phyloP scores from a whole-genome alignment of 2,888 invertebrate species.

The Noctua comes region DNA sequence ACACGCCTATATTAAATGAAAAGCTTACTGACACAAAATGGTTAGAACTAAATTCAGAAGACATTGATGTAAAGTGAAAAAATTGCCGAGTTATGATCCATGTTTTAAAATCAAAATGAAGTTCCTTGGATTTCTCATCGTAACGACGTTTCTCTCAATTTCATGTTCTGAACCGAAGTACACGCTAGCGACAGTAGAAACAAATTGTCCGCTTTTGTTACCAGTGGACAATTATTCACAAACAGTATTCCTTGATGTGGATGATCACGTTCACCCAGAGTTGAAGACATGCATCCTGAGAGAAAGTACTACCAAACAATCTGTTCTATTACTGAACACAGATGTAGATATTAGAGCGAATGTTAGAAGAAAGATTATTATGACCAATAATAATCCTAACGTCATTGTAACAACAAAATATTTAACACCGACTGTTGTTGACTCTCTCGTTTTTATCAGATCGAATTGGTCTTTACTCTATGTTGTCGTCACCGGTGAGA shows the following conservation, averaged over 20 bases:
- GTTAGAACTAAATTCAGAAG: background rate
- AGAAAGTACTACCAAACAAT: slow-evolving; percentile 22
- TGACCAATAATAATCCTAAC: slow-evolving; percentile 53
- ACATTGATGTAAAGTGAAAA: slow-evolving; percentile 8
- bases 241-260: slow-evolving; percentile 42
- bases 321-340: slow-evolving; percentile 41
- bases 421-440: slow-evolving; percentile 57
- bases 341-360: slow-evolving; percentile 1
- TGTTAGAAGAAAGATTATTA: background rate
- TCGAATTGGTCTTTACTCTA: slow-evolving; percentile 70
- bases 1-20: background rate
- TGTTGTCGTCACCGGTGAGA: slow-evolving; percentile 67
- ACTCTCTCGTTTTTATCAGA: slow-evolving; percentile 34
- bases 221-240: slow-evolving; percentile 35
- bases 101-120: slow-evolving; percentile 29
- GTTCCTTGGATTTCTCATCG: background rate
- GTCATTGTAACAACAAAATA: slow-evolving; percentile 63
- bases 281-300: slow-evolving; percentile 48
- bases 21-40: background rate
- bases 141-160: slow-evolving; percentile 1
- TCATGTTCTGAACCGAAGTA: slow-evolving; percentile 7
- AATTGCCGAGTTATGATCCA: background rate
- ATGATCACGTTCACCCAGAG: slow-evolving; percentile 6
- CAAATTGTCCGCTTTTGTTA: slow-evolving; percentile 37
- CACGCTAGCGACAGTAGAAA: background rate